phyloP scores from a whole-genome alignment of 2,113 vertebrate species.

The Narcine bancroftii region DNA sequence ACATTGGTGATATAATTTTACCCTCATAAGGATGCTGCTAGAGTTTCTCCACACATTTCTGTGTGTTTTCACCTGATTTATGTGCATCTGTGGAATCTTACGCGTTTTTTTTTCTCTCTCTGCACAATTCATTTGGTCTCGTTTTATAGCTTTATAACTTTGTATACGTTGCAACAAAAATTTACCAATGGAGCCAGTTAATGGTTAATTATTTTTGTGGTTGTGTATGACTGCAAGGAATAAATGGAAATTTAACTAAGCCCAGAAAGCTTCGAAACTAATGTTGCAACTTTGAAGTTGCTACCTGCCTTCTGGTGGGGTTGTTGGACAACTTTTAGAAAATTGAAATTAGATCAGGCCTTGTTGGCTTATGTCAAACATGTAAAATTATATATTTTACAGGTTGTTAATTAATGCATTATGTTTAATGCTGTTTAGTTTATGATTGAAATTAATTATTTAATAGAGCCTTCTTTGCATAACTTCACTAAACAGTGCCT shows the following conservation, averaged over 20 bases:
- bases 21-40: too few relatives aligned
- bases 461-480: not conserved
- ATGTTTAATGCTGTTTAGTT: too few relatives aligned
- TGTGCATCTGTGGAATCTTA: too few relatives aligned
- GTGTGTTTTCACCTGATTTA: too few relatives aligned
- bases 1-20: too few relatives aligned
- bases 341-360: not conserved
- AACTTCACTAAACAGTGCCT: not conserved
- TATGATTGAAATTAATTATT: constrained; percentile 15
- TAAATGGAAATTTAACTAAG: not conserved
- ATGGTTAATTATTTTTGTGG: not conserved
- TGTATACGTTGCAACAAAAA: not conserved
- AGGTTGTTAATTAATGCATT: constrained; percentile 9
- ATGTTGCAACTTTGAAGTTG: not conserved
- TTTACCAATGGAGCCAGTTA: not conserved
- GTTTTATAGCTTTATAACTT: not conserved
- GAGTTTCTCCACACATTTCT: too few relatives aligned
- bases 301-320: not conserved
- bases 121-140: not conserved
- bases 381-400: not conserved
- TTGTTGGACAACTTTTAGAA: not conserved
- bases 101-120: too few relatives aligned
- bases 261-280: not conserved
- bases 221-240: not conserved
- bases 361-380: not conserved